phyloP scores from a whole-genome alignment of 2,113 vertebrate species.

The Grammomys dolichurus region DNA sequence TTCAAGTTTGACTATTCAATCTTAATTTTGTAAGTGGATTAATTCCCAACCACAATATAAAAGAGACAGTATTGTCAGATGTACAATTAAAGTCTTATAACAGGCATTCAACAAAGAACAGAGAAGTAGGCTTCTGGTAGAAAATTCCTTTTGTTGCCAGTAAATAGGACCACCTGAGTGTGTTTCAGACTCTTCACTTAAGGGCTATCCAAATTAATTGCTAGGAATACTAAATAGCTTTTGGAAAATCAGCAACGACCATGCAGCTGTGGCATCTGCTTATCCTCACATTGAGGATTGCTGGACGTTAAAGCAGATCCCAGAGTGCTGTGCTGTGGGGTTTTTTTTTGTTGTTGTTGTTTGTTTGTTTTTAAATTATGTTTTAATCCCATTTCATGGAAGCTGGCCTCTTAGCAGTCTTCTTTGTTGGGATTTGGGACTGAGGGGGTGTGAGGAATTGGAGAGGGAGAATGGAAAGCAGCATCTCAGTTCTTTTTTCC shows the following conservation, averaged over 20 bases:
- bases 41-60: constrained; percentile 88
- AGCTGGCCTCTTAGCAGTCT: constrained; percentile 86
- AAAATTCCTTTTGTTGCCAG: constrained; percentile 91
- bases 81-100: constrained; percentile 87
- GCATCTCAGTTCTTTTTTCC: background rate
- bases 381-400: background rate
- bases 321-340: constrained; percentile 54
- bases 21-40: constrained; percentile 86
- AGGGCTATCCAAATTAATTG: constrained; percentile 86
- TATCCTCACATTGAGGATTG: constrained; percentile 86
- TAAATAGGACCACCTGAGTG: constrained; percentile 94
- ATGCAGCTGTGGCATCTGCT: constrained; percentile 86
- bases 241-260: constrained; percentile 84
- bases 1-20: constrained; percentile 91
- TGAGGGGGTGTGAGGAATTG: constrained; percentile 12
- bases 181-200: constrained; percentile 88
- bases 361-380: constrained; percentile 75
- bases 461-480: background rate
- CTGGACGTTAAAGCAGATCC: constrained; percentile 89
- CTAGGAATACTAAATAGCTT: constrained; percentile 87
- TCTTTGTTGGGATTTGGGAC: constrained; percentile 83
- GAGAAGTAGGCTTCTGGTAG: constrained; percentile 88
- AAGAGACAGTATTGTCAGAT: constrained; percentile 88
- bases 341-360: constrained; percentile 72
- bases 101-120: constrained; percentile 85